Evolutionary conservation across 2,888 invertebrate species (phyloP).

Genomic region (Mimumesa dahlbomi): DNA sequence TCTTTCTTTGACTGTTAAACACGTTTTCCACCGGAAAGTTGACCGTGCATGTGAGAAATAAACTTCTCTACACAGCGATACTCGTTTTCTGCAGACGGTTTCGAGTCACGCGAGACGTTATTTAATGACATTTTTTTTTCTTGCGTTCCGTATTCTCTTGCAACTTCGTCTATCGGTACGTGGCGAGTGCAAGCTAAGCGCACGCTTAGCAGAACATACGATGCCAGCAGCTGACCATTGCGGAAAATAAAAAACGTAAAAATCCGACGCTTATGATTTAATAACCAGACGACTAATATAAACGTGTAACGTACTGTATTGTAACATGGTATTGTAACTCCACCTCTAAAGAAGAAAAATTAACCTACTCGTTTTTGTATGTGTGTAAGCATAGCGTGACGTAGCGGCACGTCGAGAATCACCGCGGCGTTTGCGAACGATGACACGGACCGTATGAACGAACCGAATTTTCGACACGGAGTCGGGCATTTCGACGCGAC

Average conservation of each 20-base stretch:
- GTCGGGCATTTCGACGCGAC: conserved; percentile 18
- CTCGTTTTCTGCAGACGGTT: background rate
- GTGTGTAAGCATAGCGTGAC: conserved; percentile 46
- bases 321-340: conserved; percentile 75
- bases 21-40: too few relatives aligned
- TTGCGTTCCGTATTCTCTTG: conserved; percentile 20
- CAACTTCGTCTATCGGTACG: conserved; percentile 55
- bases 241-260: conserved; percentile 53
- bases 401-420: conserved; percentile 47
- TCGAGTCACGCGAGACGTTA: background rate
- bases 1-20: too few relatives aligned
- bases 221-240: conserved; percentile 54
- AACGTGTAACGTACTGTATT: conserved; percentile 76
- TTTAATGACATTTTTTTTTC: conserved; percentile 4
- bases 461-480: conserved; percentile 9
- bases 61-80: background rate
- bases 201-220: conserved; percentile 33
- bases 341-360: conserved; percentile 59
- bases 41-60: too few relatives aligned
- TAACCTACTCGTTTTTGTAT: conserved; percentile 70
- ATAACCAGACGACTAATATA: conserved; percentile 75
- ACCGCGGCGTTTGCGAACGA: conserved; percentile 25
- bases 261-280: conserved; percentile 76
- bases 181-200: conserved; percentile 45
- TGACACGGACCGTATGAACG: conserved; percentile 4